A percentile compares a stretch with the other conserved stretches of the same genome.
Conservation (phyloP, 2,888 invertebrate species). For the Calameuta pallipes region DNA sequence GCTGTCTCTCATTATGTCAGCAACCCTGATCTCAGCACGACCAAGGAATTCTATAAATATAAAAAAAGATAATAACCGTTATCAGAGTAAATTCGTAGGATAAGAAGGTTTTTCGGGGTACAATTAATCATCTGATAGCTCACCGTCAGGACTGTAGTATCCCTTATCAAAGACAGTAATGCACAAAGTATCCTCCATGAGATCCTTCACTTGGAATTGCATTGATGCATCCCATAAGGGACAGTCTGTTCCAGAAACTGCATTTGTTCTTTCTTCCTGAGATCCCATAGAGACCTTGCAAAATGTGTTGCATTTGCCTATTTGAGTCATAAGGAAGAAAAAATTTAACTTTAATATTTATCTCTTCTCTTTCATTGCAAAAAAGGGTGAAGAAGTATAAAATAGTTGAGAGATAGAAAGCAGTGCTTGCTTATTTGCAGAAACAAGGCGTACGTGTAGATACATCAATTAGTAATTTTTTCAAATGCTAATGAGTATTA, state of each 20-base stretch:
- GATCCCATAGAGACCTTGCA: constrained; percentile 80
- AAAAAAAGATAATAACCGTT: not conserved
- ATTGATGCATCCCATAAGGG: constrained; percentile 81
- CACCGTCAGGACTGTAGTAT: constrained; percentile 80
- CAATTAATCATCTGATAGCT: constrained; percentile 34
- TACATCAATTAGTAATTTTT: not conserved
- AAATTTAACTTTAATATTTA: not conserved
- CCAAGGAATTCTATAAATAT: constrained; percentile 75
- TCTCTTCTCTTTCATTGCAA: not conserved
- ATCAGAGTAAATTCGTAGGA: not conserved
- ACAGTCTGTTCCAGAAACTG: constrained; percentile 69
- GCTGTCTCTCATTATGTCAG: constrained; percentile 72
- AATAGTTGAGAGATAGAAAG: not conserved
- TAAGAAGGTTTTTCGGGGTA: not conserved
- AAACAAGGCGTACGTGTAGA: not conserved
- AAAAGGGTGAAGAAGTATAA: not conserved
- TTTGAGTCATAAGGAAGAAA: not conserved
- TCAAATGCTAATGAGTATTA: not conserved
- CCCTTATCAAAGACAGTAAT: constrained; percentile 79
- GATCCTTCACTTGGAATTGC: constrained; percentile 80
- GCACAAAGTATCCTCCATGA: constrained; percentile 76
- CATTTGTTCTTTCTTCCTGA: constrained; percentile 76
- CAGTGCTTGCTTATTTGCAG: not conserved
- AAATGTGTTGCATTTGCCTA: constrained; percentile 77
- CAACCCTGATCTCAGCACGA: constrained; percentile 75